Conservation (phyloP, 2,888 invertebrate genomes). For the Dorcus hopei region DNA sequence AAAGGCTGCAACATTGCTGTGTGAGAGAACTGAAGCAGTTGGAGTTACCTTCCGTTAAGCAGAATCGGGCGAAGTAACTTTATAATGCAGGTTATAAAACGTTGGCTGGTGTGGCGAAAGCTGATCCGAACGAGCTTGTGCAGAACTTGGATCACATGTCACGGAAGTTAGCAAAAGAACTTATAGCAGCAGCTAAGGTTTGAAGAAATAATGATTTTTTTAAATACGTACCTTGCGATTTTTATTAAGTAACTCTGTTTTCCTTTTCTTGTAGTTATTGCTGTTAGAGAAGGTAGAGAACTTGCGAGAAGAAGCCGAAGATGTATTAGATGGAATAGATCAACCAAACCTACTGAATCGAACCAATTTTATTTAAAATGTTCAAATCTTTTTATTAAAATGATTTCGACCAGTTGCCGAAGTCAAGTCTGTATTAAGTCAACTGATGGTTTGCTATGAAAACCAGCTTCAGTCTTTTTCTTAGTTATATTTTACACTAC, state of each 20-base stretch:
- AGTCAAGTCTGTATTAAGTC: too few species aligned
- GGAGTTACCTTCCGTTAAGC: conserved; percentile 84
- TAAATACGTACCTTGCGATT: conserved; percentile 8
- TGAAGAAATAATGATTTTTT: too few species aligned
- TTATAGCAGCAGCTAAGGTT: conserved; percentile 86
- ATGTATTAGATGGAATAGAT: conserved; percentile 59
- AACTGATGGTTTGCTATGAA: too few species aligned
- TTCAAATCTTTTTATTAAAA: too few species aligned
- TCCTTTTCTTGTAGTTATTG: conserved; percentile 61
- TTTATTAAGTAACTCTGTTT: conserved; percentile 2
- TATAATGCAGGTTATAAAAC: conserved; percentile 78
- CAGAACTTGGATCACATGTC: conserved; percentile 68
- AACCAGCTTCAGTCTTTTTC: too few species aligned
- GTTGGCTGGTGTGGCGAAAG: conserved; percentile 72
- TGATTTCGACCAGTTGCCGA: too few species aligned
- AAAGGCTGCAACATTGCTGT: conserved; percentile 77
- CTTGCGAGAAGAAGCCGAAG: conserved; percentile 80
- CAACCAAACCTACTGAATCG: conserved; percentile 8
- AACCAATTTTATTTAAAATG: background rate
- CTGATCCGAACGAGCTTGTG: conserved; percentile 61
- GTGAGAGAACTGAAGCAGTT: conserved; percentile 74
- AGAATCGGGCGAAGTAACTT: conserved; percentile 83
- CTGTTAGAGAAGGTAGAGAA: conserved; percentile 83
- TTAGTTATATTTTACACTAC: too few species aligned
- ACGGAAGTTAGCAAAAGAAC: conserved; percentile 69